These are phyloP conservation scores for Acleris laterana DNA, from an alignment of 2,888 invertebrate genomes.

Conservation along the genomic window DNA sequence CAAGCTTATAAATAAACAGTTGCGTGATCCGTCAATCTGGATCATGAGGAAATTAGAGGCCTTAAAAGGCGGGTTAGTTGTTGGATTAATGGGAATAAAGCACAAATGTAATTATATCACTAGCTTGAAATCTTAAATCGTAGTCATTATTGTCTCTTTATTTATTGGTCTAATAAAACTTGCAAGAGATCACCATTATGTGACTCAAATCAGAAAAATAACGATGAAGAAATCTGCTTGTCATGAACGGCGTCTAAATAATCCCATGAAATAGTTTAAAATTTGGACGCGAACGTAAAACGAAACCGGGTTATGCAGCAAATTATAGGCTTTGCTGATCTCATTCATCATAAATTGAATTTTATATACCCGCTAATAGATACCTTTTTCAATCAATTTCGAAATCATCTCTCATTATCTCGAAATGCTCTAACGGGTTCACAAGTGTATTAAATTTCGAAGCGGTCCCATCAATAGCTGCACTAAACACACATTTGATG, in stretches of 20 bases:
- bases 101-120: slow-evolving; percentile 14
- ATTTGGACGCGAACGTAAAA: slow-evolving; percentile 14
- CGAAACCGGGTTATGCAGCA: slow-evolving; percentile 20
- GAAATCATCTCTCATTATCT: slow-evolving; percentile 21
- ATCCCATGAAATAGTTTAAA: background rate
- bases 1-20: slow-evolving; percentile 33
- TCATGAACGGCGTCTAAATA: background rate
- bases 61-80: slow-evolving; percentile 11
- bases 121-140: slow-evolving; percentile 6
- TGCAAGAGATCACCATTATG: background rate
- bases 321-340: slow-evolving; percentile 20
- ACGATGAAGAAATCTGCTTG: background rate
- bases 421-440: slow-evolving; percentile 2
- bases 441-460: slow-evolving; percentile 15
- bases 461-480: slow-evolving; percentile 23
- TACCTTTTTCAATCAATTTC: slow-evolving; percentile 25
- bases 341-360: slow-evolving; percentile 27
- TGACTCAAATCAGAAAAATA: background rate
- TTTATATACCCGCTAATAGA: slow-evolving; percentile 1
- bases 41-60: slow-evolving; percentile 23
- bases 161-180: background rate
- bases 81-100: slow-evolving; percentile 24
- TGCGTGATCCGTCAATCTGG: slow-evolving; percentile 39
- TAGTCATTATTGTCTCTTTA: background rate
- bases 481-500: slow-evolving; percentile 36